These are phyloP conservation scores for Alauda arvensis DNA, from an alignment of 2,797 vertebrate genomes.

Conservation along the genomic window DNA sequence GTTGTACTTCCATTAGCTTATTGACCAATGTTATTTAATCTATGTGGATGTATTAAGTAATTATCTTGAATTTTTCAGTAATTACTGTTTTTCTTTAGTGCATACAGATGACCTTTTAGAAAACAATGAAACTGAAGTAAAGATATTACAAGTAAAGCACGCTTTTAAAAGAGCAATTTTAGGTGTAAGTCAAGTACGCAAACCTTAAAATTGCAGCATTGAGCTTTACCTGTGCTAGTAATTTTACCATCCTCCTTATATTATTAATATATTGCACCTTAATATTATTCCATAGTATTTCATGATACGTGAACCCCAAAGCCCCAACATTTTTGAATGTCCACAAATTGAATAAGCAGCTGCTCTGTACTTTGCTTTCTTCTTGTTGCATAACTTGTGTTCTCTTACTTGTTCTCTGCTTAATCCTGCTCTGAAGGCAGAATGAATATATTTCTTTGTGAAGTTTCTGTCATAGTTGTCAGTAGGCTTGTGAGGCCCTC, in stretches of 20 bases:
- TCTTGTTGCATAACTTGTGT: neutral
- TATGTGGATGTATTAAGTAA: neutral
- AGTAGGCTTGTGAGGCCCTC: neutral
- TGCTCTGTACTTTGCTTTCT: neutral
- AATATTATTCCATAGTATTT: neutral
- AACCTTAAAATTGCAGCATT: neutral
- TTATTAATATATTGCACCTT: neutral
- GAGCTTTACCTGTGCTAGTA: neutral
- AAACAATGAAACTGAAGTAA: neutral
- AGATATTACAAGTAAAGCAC: neutral
- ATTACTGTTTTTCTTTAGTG: neutral
- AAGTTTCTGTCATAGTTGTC: neutral
- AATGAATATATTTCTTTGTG: neutral
- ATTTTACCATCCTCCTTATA: neutral
- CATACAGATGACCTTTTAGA: neutral
- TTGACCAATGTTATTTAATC: neutral
- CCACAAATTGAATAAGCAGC: neutral
- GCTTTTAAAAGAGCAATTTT: neutral
- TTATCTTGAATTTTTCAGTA: neutral
- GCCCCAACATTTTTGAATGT: neutral
- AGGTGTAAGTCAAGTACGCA: neutral
- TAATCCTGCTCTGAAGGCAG: neutral
- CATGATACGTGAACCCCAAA: neutral
- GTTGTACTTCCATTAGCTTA: neutral
- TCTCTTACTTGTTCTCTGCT: neutral